Conservation (phyloP, 30 jellyfish, hydroid and myxozoan genomes). For the Aurelia sp. region DNA sequence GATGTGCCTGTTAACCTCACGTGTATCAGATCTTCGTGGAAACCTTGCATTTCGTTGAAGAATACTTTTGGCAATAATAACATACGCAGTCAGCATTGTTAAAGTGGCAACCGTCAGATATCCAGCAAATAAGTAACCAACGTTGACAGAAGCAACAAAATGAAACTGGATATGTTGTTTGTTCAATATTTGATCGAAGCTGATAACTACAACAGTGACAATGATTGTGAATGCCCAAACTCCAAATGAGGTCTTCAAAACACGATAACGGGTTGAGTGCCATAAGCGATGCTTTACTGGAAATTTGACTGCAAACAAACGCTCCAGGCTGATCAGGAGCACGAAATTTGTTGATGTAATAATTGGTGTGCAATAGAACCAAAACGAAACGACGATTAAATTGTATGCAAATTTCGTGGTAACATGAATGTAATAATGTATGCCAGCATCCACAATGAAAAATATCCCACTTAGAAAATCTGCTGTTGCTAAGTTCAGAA, state of each 20-base stretch:
- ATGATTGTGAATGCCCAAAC: slow-evolving; percentile 12
- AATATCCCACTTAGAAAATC: slow-evolving; percentile 2
- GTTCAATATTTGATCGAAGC: no score
- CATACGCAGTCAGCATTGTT: no score
- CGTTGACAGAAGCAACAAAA: no score
- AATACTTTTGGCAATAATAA: neutral
- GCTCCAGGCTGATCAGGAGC: slow-evolving; percentile 23
- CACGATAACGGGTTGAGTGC: slow-evolving; percentile 2
- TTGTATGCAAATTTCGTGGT: neutral
- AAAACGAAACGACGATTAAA: neutral
- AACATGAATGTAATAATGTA: neutral
- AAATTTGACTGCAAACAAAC: slow-evolving; percentile 21
- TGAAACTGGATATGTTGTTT: no score
- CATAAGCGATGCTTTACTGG: slow-evolving; percentile 39
- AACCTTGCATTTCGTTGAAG: slow-evolving; percentile 9
- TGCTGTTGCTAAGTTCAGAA: slow-evolving; percentile 41
- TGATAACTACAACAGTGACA: neutral
- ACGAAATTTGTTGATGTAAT: slow-evolving; percentile 21
- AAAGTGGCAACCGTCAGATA: no score
- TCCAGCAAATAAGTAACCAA: no score
- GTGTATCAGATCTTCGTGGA: neutral
- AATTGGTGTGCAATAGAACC: neutral
- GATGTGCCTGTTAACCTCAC: neutral
- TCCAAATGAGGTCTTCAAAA: neutral
- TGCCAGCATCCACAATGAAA: neutral